These are phyloP conservation scores for Blastobasis adustella DNA, from an alignment of 2,888 invertebrate genomes.

Conservation along the genomic window DNA sequence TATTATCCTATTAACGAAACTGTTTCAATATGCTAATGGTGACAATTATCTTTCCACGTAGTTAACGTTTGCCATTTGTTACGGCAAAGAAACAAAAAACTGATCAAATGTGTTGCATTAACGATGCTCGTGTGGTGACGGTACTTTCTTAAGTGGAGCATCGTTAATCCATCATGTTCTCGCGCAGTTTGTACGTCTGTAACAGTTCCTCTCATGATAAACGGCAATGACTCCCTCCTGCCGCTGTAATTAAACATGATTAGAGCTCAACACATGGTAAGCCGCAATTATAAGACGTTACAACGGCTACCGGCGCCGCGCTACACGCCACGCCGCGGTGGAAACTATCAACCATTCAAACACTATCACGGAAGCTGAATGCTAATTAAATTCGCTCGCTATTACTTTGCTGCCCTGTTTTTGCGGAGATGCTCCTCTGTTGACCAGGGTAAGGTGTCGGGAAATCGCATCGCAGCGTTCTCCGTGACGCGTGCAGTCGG, in stretches of 20 bases:
- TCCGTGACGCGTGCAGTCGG: slow-evolving; percentile 36
- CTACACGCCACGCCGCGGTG: slow-evolving; percentile 59
- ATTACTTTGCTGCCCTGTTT: slow-evolving; percentile 30
- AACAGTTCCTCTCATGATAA: slow-evolving; percentile 73
- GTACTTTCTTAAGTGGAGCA: slow-evolving; percentile 20
- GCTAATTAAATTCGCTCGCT: slow-evolving; percentile 38
- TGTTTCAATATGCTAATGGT: too few relatives aligned
- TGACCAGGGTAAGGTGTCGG: too few relatives aligned
- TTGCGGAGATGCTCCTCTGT: too few relatives aligned
- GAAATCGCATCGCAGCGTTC: slow-evolving; percentile 4
- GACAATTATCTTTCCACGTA: not conserved
- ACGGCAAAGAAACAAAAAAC: not conserved
- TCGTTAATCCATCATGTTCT: slow-evolving; percentile 50
- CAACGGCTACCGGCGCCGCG: slow-evolving; percentile 57
- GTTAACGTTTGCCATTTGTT: not conserved
- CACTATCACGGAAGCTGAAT: slow-evolving; percentile 55
- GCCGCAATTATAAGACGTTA: slow-evolving; percentile 66
- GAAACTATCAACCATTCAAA: slow-evolving; percentile 57
- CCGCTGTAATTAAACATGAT: slow-evolving; percentile 68
- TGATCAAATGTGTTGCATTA: not conserved
- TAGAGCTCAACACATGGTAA: slow-evolving; percentile 69
- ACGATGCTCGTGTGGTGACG: slow-evolving; percentile 6
- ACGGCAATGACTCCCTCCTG: slow-evolving; percentile 66
- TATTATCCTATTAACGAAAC: not conserved
- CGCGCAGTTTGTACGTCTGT: slow-evolving; percentile 52